Percentiles rank a stretch among this genome's conserved stretches.
Evolutionary conservation across 2,797 vertebrate genomes (phyloP).

Genomic region (Agapornis canus): DNA sequence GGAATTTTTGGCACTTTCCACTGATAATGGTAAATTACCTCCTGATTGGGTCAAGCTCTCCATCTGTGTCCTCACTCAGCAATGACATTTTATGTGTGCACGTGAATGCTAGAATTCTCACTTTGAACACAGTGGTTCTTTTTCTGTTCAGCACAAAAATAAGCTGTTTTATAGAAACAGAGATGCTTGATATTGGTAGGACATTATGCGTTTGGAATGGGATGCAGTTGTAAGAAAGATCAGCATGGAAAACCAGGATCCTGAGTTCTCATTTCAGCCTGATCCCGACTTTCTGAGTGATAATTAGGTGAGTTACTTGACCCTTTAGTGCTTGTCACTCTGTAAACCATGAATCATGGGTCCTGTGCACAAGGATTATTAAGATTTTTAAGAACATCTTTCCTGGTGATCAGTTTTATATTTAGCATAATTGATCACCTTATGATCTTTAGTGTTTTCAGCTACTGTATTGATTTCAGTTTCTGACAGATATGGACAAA

Average conservation of each 20-base stretch:
- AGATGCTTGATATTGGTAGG: neutral
- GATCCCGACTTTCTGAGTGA: neutral
- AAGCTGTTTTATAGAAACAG: neutral
- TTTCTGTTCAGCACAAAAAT: neutral
- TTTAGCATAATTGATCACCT: neutral
- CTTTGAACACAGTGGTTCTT: neutral
- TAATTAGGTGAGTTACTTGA: neutral
- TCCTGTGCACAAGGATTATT: neutral
- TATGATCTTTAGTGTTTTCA: neutral
- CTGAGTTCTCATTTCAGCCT: neutral
- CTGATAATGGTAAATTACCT: neutral
- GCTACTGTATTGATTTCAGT: neutral
- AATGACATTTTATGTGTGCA: neutral
- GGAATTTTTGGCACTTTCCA: neutral
- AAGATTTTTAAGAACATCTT: neutral
- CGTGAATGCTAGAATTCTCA: neutral
- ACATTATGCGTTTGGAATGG: fast-evolving
- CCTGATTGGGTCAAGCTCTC: neutral
- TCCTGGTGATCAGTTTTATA: neutral
- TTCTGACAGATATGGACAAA: neutral
- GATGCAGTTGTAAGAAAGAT: neutral
- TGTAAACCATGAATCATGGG: neutral
- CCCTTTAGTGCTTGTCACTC: neutral
- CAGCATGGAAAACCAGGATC: neutral
- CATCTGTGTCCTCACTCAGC: neutral